Conservation (phyloP, 1,140 invertebrate genomes). For the Oscheius sp. region DNA sequence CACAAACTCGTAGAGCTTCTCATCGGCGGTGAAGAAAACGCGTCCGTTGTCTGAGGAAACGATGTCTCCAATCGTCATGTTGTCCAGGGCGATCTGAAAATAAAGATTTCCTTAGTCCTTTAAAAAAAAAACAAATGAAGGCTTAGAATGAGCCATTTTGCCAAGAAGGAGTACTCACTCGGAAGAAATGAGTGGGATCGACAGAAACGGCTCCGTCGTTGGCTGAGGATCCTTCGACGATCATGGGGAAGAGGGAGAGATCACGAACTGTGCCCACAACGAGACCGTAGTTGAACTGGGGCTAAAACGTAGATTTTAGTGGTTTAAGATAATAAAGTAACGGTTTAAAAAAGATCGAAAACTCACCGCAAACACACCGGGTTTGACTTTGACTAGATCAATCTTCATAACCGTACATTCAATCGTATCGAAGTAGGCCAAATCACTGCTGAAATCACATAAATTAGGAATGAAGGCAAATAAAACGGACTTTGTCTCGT, state of each 20-base stretch:
- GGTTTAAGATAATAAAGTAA: no score
- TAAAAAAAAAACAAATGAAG: slow-evolving; percentile 29
- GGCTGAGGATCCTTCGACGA: slow-evolving; percentile 67
- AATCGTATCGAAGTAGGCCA: slow-evolving; percentile 61
- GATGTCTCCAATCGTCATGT: slow-evolving; percentile 79
- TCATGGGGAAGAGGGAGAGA: slow-evolving; percentile 18
- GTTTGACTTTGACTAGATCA: slow-evolving; percentile 54
- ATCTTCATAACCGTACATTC: slow-evolving; percentile 60
- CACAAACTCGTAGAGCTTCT: slow-evolving; percentile 87
- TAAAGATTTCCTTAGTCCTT: background rate
- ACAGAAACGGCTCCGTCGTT: background rate
- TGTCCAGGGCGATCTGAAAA: slow-evolving; percentile 77
- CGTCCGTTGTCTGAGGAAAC: slow-evolving; percentile 78
- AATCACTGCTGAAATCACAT: slow-evolving; percentile 54
- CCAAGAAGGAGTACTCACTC: slow-evolving; percentile 78
- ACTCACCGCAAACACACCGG: slow-evolving; percentile 51
- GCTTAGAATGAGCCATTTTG: slow-evolving; percentile 83
- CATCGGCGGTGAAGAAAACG: slow-evolving; percentile 92
- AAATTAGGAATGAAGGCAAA: background rate
- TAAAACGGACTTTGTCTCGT: slow-evolving; percentile 74
- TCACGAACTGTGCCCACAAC: slow-evolving; percentile 77
- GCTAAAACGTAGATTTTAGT: slow-evolving; percentile 85
- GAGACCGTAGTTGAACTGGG: slow-evolving; percentile 61
- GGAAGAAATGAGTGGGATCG: background rate
- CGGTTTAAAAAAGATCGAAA: slow-evolving; percentile 62